Percentiles rank a stretch among this genome's conserved stretches.
Conservation (phyloP, 64 coral and sea anemone genomes). For the Dendrophyllia cribrosa region DNA sequence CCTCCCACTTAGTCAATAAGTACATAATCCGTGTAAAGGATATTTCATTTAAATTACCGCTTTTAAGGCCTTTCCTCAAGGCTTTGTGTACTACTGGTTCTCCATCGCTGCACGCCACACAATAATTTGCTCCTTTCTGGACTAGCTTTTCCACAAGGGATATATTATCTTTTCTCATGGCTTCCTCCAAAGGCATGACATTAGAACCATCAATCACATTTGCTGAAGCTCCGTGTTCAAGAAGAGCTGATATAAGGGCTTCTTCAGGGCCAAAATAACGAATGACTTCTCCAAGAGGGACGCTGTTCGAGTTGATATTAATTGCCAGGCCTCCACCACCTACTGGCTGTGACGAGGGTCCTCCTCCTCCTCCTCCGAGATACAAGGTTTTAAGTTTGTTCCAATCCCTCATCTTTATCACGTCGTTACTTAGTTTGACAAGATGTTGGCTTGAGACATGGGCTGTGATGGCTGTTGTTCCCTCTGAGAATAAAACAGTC, state of each 20-base stretch:
- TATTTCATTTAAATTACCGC: constrained; percentile 23
- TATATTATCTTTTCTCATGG: constrained; percentile 13
- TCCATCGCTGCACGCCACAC: not conserved
- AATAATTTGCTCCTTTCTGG: constrained; percentile 59
- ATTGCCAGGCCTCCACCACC: constrained; percentile 74
- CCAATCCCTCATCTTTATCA: constrained; percentile 62
- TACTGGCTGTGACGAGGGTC: not conserved
- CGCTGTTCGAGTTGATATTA: not conserved
- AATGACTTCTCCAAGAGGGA: constrained; percentile 77
- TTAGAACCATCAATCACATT: constrained; percentile 53
- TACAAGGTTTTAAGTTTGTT: constrained; percentile 67
- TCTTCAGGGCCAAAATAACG: not conserved
- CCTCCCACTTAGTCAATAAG: too few relatives aligned
- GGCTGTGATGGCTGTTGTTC: constrained; percentile 52
- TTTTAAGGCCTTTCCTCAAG: constrained; percentile 44
- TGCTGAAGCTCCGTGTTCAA: constrained; percentile 64
- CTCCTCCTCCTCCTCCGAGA: constrained; percentile 59
- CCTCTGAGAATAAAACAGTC: constrained; percentile 20
- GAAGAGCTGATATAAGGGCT: constrained; percentile 50
- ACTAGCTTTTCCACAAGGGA: constrained; percentile 62
- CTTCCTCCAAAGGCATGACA: constrained; percentile 33
- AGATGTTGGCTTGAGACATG: constrained; percentile 31
- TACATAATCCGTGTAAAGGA: too few relatives aligned
- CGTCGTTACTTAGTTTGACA: constrained; percentile 18
- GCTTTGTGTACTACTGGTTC: constrained; percentile 65